Conservation (phyloP, 2,888 invertebrate species). For the Lasioglossum leucozonium region DNA sequence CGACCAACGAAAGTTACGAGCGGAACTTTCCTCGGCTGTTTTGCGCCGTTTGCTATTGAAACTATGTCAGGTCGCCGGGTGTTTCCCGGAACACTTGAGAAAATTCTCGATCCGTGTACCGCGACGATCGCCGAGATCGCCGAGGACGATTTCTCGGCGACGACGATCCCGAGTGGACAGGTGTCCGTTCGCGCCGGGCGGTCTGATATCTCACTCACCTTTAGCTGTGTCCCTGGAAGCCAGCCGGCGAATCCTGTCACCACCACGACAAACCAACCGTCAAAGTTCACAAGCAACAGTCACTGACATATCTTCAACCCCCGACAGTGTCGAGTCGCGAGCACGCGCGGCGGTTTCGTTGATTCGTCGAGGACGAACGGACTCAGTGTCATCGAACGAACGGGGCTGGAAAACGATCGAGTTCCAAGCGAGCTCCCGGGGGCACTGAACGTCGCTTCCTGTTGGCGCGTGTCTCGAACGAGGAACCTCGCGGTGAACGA, state of each 20-base stretch:
- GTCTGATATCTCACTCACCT: slow-evolving; percentile 69
- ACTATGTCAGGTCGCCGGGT: slow-evolving; percentile 61
- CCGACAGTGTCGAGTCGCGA: slow-evolving; percentile 19
- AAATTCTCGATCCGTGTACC: slow-evolving; percentile 4
- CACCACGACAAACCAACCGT: slow-evolving; percentile 70
- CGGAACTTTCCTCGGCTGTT: slow-evolving; percentile 37
- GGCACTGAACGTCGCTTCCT: slow-evolving; percentile 19
- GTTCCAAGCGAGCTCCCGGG: slow-evolving; percentile 16
- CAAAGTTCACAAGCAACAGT: slow-evolving; percentile 78
- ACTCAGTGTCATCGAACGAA: slow-evolving; percentile 8
- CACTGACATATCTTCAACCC: slow-evolving; percentile 76
- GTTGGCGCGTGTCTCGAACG: slow-evolving; percentile 17
- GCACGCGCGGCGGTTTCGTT: slow-evolving; percentile 34
- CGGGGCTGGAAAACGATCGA: slow-evolving; percentile 11
- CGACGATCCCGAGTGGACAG: not conserved
- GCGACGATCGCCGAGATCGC: not conserved
- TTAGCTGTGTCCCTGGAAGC: slow-evolving; percentile 57
- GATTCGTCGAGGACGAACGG: not conserved
- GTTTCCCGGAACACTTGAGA: slow-evolving; percentile 54
- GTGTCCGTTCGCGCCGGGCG: not conserved
- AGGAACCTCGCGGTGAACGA: slow-evolving; percentile 25
- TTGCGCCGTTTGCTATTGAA: slow-evolving; percentile 46
- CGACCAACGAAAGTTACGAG: not conserved
- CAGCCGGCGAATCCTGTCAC: slow-evolving; percentile 69
- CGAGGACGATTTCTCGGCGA: too few species aligned